Conservation (phyloP, 2,113 vertebrate genomes). For the Ceyx melanurus region DNA sequence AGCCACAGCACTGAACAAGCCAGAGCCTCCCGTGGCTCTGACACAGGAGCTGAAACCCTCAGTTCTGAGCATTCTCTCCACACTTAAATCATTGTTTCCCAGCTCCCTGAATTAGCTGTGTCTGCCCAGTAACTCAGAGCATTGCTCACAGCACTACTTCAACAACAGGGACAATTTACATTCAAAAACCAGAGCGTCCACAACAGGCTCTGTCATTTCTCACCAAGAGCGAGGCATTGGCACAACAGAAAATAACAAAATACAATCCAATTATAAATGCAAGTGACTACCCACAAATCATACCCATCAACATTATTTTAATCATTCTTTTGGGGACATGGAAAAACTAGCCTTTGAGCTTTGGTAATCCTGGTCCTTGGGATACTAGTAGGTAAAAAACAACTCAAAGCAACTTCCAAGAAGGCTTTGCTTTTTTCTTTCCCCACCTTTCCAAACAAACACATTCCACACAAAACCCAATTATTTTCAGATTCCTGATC, state of each 20-base stretch:
- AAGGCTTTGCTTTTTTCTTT: not conserved
- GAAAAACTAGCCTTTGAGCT: not conserved
- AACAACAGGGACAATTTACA: not conserved
- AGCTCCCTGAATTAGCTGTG: not conserved
- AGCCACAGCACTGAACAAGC: not conserved
- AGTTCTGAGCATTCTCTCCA: not conserved
- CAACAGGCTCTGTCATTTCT: not conserved
- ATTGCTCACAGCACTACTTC: not conserved
- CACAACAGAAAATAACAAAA: not conserved
- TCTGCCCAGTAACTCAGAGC: not conserved
- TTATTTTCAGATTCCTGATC: not conserved
- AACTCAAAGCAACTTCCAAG: not conserved
- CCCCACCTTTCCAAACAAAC: not conserved
- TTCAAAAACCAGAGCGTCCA: not conserved
- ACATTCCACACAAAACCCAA: not conserved
- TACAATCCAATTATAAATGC: not conserved
- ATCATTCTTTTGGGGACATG: not conserved
- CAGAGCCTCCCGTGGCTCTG: not conserved
- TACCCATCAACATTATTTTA: not conserved
- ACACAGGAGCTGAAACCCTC: not conserved
- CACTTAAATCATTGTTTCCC: not conserved
- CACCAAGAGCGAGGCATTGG: not conserved
- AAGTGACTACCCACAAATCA: not conserved
- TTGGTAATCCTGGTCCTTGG: not conserved
- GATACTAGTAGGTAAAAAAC: not conserved